phyloP scores from a whole-genome alignment of 2,113 vertebrate genomes.

The Halcyon malimbica region DNA sequence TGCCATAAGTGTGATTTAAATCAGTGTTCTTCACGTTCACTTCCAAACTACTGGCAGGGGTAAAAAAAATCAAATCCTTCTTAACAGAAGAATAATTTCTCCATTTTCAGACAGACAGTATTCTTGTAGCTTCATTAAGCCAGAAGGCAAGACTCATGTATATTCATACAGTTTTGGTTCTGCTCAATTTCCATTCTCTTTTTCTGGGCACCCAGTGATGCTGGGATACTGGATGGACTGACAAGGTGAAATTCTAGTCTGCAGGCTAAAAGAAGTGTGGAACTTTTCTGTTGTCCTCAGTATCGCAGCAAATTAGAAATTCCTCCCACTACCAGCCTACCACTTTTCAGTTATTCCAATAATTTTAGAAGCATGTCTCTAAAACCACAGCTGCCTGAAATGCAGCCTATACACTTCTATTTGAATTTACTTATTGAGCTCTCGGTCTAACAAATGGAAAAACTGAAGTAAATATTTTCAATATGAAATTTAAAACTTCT shows the following conservation, averaged over 20 bases:
- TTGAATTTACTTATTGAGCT: constrained; percentile 38
- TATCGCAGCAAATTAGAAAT: not conserved
- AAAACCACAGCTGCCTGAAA: constrained; percentile 16
- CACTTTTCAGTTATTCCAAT: not conserved
- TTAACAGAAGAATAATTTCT: not conserved
- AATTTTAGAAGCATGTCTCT: not conserved
- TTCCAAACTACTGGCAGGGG: not conserved
- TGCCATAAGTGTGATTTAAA: not conserved
- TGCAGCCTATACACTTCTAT: not conserved
- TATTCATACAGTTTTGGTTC: not conserved
- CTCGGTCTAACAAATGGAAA: constrained; percentile 36
- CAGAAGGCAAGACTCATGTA: not conserved
- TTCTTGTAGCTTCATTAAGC: not conserved
- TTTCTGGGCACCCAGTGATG: not conserved
- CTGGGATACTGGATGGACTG: not conserved
- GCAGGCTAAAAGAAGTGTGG: not conserved
- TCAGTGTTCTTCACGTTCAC: not conserved
- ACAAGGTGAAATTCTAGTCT: not conserved
- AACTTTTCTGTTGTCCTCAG: constrained; percentile 2
- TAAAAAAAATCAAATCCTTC: not conserved
- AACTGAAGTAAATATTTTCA: constrained; percentile 43
- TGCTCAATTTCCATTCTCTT: not conserved
- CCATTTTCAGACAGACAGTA: not conserved
- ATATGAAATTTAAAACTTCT: constrained; percentile 39
- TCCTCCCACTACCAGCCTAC: constrained; percentile 1